These are phyloP conservation scores for Plumapathes pennacea DNA, from an alignment of 92 coral and sea anemone species.

Conservation along the genomic window DNA sequence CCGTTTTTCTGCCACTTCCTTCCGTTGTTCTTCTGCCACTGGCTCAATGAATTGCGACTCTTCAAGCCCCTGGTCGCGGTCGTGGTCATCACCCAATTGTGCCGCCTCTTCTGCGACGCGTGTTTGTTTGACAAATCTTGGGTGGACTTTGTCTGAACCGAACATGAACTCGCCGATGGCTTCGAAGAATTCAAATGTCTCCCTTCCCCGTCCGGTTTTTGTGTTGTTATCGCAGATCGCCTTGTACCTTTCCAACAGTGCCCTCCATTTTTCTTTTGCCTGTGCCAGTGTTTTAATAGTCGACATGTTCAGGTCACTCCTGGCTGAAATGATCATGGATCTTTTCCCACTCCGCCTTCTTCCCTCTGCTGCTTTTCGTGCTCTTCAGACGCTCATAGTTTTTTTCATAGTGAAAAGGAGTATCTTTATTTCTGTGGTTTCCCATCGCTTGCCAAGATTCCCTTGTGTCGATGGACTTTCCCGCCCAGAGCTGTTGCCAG, in stretches of 20 bases:
- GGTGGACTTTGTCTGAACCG: slow-evolving; percentile 42
- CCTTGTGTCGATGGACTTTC: no score
- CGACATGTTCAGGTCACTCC: no score
- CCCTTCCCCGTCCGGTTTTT: slow-evolving; percentile 35
- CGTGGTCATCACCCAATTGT: slow-evolving; percentile 1
- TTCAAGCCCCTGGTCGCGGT: no score
- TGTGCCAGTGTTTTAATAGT: slow-evolving; percentile 33
- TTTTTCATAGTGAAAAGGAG: neutral
- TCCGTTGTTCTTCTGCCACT: no score
- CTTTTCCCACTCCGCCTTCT: slow-evolving; percentile 3
- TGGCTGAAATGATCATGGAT: neutral
- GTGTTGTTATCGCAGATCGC: slow-evolving; percentile 36
- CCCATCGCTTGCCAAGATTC: slow-evolving; percentile 28
- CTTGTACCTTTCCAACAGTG: slow-evolving; percentile 40
- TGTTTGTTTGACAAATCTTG: slow-evolving; percentile 51
- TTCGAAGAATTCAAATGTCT: slow-evolving; percentile 35
- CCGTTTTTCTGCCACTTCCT: no score
- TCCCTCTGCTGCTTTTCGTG: slow-evolving; percentile 8
- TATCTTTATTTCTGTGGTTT: slow-evolving; percentile 6
- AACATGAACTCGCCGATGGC: slow-evolving; percentile 38
- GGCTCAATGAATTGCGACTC: no score
- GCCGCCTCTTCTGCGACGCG: no score
- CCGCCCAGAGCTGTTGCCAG: no score
- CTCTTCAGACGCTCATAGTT: neutral
- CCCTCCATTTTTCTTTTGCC: slow-evolving; percentile 44